These are phyloP conservation scores for Ophraella communa DNA, from an alignment of 2,888 invertebrate genomes.

Conservation along the genomic window DNA sequence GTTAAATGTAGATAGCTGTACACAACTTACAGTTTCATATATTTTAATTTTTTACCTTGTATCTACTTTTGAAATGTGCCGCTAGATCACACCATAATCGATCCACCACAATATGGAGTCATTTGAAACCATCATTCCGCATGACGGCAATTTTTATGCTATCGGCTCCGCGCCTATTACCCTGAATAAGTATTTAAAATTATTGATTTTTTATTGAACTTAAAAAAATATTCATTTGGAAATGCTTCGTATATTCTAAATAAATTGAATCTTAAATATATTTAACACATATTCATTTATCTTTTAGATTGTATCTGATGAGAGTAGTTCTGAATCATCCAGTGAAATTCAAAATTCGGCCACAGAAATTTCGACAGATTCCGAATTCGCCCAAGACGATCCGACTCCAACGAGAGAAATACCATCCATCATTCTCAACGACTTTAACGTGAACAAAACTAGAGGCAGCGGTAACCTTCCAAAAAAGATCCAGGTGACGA, in stretches of 20 bases:
- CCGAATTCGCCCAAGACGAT: conserved; percentile 88
- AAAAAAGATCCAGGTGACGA: conserved; percentile 69
- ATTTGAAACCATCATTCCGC: no score
- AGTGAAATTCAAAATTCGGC: conserved; percentile 83
- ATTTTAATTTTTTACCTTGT: no score
- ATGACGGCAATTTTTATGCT: no score
- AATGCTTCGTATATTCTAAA: conserved; percentile 2
- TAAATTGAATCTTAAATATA: conserved; percentile 5
- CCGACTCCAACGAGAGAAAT: conserved; percentile 73
- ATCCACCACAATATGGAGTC: no score
- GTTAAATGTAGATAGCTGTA: no score
- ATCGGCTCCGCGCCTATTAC: no score
- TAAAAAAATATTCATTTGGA: no score
- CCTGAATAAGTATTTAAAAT: no score
- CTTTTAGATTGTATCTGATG: conserved; percentile 71
- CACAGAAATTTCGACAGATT: conserved; percentile 91
- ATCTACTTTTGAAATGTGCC: no score
- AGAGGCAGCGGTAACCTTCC: conserved; percentile 59
- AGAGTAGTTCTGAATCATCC: conserved; percentile 69
- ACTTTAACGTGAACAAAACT: conserved; percentile 66
- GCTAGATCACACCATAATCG: no score
- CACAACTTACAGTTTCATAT: no score
- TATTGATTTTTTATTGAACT: no score
- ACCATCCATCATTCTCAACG: conserved; percentile 79
- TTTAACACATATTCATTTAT: conserved; percentile 3